These are phyloP conservation scores for Parambassis ranga DNA, from an alignment of 2,797 vertebrate species.

Conservation along the genomic window DNA sequence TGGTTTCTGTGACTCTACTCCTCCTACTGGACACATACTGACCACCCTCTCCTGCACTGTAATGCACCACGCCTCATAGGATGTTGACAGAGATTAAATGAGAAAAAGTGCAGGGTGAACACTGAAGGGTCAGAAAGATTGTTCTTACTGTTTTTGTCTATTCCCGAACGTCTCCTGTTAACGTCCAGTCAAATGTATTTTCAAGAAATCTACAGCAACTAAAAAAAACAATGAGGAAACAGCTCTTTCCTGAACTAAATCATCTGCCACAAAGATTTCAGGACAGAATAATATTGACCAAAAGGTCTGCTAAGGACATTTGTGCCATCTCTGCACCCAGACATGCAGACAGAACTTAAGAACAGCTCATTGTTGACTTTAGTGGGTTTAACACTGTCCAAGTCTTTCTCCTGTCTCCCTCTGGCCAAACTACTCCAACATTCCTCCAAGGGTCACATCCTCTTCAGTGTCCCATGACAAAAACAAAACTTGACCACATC, in stretches of 20 bases:
- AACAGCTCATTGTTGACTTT: constrained; percentile 50
- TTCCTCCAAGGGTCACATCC: constrained; percentile 79
- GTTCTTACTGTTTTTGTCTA: too few relatives aligned
- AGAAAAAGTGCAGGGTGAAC: too few relatives aligned
- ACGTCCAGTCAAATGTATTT: constrained; percentile 3
- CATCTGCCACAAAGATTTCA: constrained; percentile 20
- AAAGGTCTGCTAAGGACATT: constrained; percentile 45
- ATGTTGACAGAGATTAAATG: too few relatives aligned
- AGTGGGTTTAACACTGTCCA: constrained; percentile 57
- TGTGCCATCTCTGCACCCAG: constrained; percentile 36
- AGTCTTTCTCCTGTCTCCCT: constrained; percentile 54
- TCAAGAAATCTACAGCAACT: constrained; percentile 9
- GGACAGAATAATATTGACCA: constrained; percentile 25
- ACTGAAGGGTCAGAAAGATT: too few relatives aligned
- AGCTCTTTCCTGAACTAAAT: constrained; percentile 19
- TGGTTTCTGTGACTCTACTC: too few relatives aligned
- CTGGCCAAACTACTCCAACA: constrained; percentile 60
- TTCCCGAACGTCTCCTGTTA: neutral
- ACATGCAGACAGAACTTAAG: constrained; percentile 32
- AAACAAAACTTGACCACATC: constrained; percentile 77
- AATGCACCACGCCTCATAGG: too few relatives aligned
- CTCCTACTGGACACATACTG: too few relatives aligned
- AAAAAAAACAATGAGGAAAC: constrained; percentile 10
- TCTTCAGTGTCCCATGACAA: constrained; percentile 64
- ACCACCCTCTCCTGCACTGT: too few relatives aligned